Base-by-base conservation (phyloP, 1,140 invertebrate genomes). In the Brachionus paranguensis region DNA sequence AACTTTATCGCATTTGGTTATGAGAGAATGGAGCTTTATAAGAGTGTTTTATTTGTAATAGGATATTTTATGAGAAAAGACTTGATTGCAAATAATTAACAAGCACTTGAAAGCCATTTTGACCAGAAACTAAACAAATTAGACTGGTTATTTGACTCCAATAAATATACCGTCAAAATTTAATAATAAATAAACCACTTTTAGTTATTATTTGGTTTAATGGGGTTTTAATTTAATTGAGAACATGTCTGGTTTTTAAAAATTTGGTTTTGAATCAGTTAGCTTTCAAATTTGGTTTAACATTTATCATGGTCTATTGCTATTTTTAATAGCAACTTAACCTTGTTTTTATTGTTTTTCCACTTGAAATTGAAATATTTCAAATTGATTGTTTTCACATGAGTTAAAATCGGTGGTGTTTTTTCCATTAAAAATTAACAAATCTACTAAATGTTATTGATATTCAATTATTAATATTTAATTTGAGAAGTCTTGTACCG, bases 61-160 rank as follows among this genome's bases (percentile, higher is more conserved):
- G 7, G 68, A 72, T 41, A 72, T 41, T 72, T 41, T 20, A 68
- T 68, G 65, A 43, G 68, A 72, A 43, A 72, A 43, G 17, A 41
- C 68, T 43, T 72, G 37, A 72, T 72, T 72, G 11, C 37, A 43
- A 72, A 72, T 68, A 68, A 68, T 68, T 68, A 33, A 68, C 33
- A 68, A 68, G 65, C 65, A 68, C 65, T 68, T 68, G 33, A 68
- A 68, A 68, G 33, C 65, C 33, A 14, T 33, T 33, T 68, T 68
- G 65, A 68, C 29, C 33, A 29, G 14, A 72, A 72, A 72, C 20
- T 20, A 17, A 45, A 50, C 11, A 37, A 76, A 37, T 76, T 50
- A 76, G 72, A 50, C 72, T 76, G 72, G 72, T 76, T 45, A 76
- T 76, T 76, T 76, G 72, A 76, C 24, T 76, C 45, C 6, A 41